Percentiles rank a stretch among this genome's conserved stretches.
phyloP scores from a whole-genome alignment of 1,140 invertebrate species.

The Aphidius gifuensis region DNA sequence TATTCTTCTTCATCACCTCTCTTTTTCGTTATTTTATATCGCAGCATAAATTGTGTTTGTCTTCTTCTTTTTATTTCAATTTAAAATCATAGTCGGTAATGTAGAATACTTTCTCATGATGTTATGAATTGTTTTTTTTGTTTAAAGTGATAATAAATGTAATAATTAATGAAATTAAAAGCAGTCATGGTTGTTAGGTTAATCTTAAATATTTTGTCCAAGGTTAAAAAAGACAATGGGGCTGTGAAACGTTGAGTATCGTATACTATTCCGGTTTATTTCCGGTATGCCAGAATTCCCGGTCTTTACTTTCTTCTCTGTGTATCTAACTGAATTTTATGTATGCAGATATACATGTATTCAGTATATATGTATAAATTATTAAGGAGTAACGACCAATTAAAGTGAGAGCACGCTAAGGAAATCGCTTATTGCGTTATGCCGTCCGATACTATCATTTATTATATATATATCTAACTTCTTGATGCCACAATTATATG shows the following conservation, averaged over 20 bases:
- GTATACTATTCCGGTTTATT: conserved; percentile 23
- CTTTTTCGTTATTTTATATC: neutral
- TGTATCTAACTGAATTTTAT: conserved; percentile 10
- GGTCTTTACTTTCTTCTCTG: neutral
- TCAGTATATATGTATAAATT: conserved; percentile 17
- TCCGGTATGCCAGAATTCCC: conserved; percentile 14
- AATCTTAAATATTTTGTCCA: too few species aligned
- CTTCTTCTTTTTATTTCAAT: too few species aligned
- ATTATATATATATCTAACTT: neutral
- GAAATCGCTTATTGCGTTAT: conserved; percentile 43
- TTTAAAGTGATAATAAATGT: too few species aligned
- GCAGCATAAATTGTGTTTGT: too few species aligned
- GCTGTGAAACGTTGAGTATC: too few species aligned
- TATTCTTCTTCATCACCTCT: neutral
- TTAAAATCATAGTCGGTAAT: too few species aligned
- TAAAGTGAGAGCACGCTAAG: conserved; percentile 45
- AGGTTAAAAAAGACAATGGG: too few species aligned
- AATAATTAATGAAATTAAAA: too few species aligned
- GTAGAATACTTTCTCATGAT: too few species aligned
- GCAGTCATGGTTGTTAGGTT: too few species aligned
- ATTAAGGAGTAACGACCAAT: conserved; percentile 37
- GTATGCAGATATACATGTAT: neutral
- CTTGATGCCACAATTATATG: conserved; percentile 36
- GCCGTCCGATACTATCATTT: conserved; percentile 23
- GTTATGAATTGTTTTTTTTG: too few species aligned